These are phyloP conservation scores for Tinamus guttatus DNA, from an alignment of 2,113 vertebrate genomes.

Conservation along the genomic window DNA sequence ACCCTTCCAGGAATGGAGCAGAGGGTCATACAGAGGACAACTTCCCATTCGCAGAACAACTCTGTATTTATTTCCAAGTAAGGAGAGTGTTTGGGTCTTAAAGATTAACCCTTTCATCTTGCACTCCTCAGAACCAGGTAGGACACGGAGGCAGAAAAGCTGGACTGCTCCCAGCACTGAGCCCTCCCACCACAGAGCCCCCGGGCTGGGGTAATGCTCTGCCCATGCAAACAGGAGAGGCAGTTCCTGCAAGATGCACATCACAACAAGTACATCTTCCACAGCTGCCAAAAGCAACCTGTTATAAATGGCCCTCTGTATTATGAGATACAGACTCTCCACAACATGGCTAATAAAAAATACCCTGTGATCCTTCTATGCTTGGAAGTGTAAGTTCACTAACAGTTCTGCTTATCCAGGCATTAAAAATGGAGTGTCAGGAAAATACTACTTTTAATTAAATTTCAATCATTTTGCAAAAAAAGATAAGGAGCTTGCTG, in stretches of 20 bases:
- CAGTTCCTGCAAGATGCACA: not conserved
- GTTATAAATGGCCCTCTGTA: constrained; percentile 28
- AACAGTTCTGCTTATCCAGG: not conserved
- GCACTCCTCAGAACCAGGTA: not conserved
- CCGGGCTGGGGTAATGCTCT: not conserved
- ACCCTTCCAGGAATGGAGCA: not conserved
- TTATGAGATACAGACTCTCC: constrained; percentile 15
- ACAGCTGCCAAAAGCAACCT: constrained; percentile 16
- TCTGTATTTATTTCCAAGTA: not conserved
- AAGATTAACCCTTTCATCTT: not conserved
- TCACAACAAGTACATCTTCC: constrained; percentile 25
- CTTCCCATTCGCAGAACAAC: not conserved
- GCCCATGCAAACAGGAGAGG: not conserved
- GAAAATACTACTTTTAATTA: constrained; percentile 22
- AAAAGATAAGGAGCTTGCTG: not conserved
- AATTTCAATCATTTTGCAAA: not conserved
- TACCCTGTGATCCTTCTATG: not conserved
- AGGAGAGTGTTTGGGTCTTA: not conserved
- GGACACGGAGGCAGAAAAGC: not conserved
- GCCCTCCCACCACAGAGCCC: not conserved
- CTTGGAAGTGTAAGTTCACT: not conserved
- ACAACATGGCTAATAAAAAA: constrained; percentile 23
- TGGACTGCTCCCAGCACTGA: not conserved
- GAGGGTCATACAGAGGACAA: not conserved
- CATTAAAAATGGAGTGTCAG: not conserved